Base-by-base conservation (phyloP, 2,888 invertebrate genomes). In the Pandemis heparana region DNA sequence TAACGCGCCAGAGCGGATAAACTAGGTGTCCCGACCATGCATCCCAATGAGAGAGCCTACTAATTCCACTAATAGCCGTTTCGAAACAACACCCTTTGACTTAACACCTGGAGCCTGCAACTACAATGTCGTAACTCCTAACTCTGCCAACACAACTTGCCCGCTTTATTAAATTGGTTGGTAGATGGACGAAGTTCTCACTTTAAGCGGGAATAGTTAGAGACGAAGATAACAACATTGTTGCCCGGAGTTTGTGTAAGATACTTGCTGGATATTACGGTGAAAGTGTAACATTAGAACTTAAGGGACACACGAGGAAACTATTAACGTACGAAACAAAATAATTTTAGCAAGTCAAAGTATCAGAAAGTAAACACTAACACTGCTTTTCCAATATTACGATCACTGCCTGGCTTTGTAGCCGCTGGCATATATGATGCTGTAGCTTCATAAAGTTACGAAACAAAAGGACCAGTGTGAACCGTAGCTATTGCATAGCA, bases 1-100 rank as follows among this genome's bases (percentile, higher is more conserved):
- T 82, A 87, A 87, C 85, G 84, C 83, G 83, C 86, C 84, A 80
- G 79, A 80, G 75, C 79, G 82, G 84, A 85, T 85, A 85, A 88
- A 87, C 85, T 86, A 80, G 72, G 75, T 56, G 73, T 16, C 71
- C 70, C 77, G 74, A 70, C 68, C 78, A 78, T 76, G 83, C 83
- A 84, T 84, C 77, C 76, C 77, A 82, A 85, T 85, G 73, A 81
- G 78, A 70, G 65, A 63, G 71, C 63, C 70, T 72, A 70, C 76
- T 79, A 80, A 79, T 79, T 76, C 73, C 64, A 75, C 75, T 78
- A 79, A 81, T 80, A 76, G 68, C 76, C 77, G 76, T 79, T 79
- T 77, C 72, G 74, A 74, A 75, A 71, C 73, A 76, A 77, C 77
- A 75, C 76, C 76, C 76, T 78, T 76, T 79, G 75, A 76, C 77